A percentile compares a stretch with the other conserved stretches of the same genome.
phyloP scores from a whole-genome alignment of 2,797 vertebrate genomes.

The Epinephelus coioides region DNA sequence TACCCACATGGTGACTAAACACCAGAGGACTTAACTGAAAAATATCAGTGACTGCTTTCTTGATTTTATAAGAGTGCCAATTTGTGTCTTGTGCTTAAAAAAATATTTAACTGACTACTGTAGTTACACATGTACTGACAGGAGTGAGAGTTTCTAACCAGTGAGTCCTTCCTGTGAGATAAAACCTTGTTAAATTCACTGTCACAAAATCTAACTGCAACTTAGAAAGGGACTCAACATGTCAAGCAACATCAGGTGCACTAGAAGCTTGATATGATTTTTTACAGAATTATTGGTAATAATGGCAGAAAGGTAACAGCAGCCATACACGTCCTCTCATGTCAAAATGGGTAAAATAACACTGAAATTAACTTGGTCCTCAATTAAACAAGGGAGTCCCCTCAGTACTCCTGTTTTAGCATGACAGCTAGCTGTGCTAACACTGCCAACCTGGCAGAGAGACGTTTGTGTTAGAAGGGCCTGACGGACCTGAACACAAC shows the following conservation, averaged over 20 bases:
- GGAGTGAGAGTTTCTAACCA: constrained; percentile 1
- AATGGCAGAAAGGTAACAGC: not conserved
- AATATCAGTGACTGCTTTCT: constrained; percentile 54
- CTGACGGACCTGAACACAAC: constrained; percentile 54
- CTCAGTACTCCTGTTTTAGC: not conserved
- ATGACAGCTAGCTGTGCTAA: constrained; percentile 41
- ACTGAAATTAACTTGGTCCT: not conserved
- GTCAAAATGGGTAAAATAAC: not conserved
- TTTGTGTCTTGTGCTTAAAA: constrained; percentile 30
- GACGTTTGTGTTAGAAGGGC: constrained; percentile 51
- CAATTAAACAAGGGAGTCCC: not conserved
- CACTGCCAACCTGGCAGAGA: constrained; percentile 65
- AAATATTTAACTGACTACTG: constrained; percentile 38
- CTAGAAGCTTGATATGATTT: not conserved
- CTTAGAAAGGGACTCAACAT: not conserved
- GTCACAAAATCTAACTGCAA: not conserved
- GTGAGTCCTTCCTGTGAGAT: constrained; percentile 16
- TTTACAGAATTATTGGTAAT: not conserved
- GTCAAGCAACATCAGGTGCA: not conserved
- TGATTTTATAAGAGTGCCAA: constrained; percentile 44
- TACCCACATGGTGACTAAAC: constrained; percentile 60
- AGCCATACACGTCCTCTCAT: not conserved
- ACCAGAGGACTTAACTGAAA: constrained; percentile 48
- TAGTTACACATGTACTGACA: constrained; percentile 27
- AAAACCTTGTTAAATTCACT: constrained; percentile 16